Base-by-base conservation (phyloP, 1,140 invertebrate genomes). In the Rhizoglyphus robini region DNA sequence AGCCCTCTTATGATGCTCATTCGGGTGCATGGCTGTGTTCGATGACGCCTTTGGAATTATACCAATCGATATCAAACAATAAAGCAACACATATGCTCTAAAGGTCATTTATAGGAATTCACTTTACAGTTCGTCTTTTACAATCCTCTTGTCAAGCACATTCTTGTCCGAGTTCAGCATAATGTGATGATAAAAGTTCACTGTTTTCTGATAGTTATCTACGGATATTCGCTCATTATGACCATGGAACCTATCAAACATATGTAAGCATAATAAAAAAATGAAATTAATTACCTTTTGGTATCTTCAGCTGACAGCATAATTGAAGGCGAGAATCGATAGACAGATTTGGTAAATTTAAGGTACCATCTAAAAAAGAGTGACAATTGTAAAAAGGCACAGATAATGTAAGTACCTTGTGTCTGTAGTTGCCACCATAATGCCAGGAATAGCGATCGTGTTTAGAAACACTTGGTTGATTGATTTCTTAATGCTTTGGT, bases 361-460 rank as follows among this genome's bases (percentile, higher is more conserved):
- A 76, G 65, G 70, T 82, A 83, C 73, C 79, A 77, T 60, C 58
- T 51, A 51, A 51, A 51, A 49, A 20, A 20, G 8, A 51, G 29
- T 3, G 29, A 51, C 8, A 49, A 49, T 11, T 11, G 5, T 51
- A 2, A 51, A 8, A 41, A 41, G n/a, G n/a, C n/a, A n/a, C n/a
- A n/a, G n/a, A n/a, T n/a, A n/a, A 46, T 46, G 8, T 46, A 3
- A 41, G 23, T 46, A 51, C 59, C 59, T 73, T 3, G 80, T 79
- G 70, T 83, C 82, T 32, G 81, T 83, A 66, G 80, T 80, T 29
- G 76, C 81, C 5, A 81, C 71, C 72, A 81, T 72, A 13, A 77
- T 70, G 59, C 79, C 77, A 71, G 81, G 81, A 31, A 74, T 76
- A 18, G 80, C 76, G 25, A 77, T 69, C 27, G 74, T 72, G 23